These are phyloP conservation scores for Oxyruncus cristatus DNA, from an alignment of 2,113 vertebrate species.

Conservation along the genomic window DNA sequence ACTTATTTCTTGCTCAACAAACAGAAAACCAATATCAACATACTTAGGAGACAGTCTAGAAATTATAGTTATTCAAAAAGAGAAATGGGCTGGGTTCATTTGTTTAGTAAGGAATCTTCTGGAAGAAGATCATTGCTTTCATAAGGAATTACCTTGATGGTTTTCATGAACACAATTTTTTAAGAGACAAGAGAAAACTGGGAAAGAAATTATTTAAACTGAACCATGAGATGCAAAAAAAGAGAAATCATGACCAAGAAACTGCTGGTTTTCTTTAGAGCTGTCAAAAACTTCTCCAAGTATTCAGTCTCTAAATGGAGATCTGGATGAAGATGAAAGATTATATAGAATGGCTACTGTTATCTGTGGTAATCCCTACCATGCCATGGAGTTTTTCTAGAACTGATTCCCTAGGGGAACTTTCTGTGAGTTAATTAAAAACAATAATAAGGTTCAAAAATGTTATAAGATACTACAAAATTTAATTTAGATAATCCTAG, in stretches of 20 bases:
- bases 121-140: background rate
- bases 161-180: background rate
- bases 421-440: background rate
- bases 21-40: background rate
- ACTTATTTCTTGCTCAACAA: background rate
- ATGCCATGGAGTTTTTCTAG: background rate
- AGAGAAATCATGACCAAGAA: background rate
- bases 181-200: background rate
- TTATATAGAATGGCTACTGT: background rate
- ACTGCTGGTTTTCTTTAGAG: background rate
- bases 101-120: background rate
- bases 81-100: background rate
- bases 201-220: background rate
- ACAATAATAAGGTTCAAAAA: background rate
- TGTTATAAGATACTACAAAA: background rate
- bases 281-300: background rate
- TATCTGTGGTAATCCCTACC: background rate
- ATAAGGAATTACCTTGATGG: background rate
- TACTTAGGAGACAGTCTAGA: background rate
- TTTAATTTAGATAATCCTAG: background rate
- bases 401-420: background rate
- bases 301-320: background rate
- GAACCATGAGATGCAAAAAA: background rate
- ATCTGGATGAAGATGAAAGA: background rate
- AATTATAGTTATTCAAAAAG: background rate